A percentile compares a stretch with the other conserved stretches of the same genome.
phyloP scores from a whole-genome alignment of 2,113 vertebrate species.

The Sorex fumeus region DNA sequence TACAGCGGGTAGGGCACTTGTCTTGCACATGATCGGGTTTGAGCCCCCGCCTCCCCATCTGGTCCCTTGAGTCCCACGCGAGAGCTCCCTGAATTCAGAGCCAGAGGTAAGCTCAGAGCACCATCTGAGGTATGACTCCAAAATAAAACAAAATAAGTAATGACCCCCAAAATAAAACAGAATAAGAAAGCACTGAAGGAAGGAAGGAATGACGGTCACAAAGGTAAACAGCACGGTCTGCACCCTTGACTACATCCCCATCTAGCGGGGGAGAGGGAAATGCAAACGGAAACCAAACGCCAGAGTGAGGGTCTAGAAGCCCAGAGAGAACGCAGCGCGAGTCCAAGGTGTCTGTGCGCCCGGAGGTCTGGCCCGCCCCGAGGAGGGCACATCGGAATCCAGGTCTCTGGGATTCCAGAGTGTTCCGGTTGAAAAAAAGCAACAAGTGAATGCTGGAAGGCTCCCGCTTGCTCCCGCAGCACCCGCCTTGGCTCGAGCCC shows the following conservation, averaged over 20 bases:
- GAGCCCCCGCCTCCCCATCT: too few species aligned
- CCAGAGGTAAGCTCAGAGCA: too few species aligned
- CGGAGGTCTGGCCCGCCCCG: background rate
- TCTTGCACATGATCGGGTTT: too few species aligned
- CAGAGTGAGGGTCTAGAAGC: background rate
- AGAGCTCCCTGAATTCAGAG: too few species aligned
- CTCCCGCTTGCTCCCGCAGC: background rate
- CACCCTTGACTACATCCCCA: slow-evolving; percentile 77
- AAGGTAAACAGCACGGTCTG: background rate
- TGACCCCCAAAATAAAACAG: too few species aligned
- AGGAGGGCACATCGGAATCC: too few species aligned
- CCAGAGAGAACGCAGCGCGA: background rate
- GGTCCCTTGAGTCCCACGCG: too few species aligned
- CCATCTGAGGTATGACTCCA: too few species aligned
- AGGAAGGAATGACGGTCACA: slow-evolving; percentile 6
- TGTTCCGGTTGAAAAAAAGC: background rate
- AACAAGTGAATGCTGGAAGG: background rate
- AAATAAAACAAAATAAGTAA: too few species aligned
- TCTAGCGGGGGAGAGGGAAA: slow-evolving; percentile 72
- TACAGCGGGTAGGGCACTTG: too few species aligned
- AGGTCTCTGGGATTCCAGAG: background rate
- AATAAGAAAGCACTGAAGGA: background rate
- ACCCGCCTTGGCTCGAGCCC: background rate
- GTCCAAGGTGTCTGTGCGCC: background rate
- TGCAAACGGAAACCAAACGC: background rate